These are phyloP conservation scores for Apodemia zela DNA, from an alignment of 2,888 invertebrate genomes.

Conservation along the genomic window DNA sequence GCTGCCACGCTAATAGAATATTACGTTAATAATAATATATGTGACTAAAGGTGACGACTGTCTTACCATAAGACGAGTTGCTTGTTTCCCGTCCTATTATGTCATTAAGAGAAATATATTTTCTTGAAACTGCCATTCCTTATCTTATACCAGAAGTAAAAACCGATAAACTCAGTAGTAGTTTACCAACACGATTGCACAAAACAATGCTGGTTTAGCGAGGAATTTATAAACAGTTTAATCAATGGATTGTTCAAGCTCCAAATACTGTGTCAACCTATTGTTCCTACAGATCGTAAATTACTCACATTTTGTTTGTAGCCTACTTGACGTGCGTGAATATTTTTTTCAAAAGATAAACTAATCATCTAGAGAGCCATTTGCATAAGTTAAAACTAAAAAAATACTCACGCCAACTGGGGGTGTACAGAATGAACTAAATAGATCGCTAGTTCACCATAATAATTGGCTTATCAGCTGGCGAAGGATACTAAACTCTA, in stretches of 20 bases:
- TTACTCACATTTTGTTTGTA: conserved; percentile 24
- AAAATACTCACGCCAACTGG: neutral
- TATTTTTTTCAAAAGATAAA: neutral
- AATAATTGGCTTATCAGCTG: no score
- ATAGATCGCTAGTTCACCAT: no score
- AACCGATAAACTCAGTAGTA: neutral
- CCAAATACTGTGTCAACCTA: conserved; percentile 48
- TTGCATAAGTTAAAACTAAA: conserved; percentile 14
- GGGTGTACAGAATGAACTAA: no score
- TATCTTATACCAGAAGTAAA: neutral
- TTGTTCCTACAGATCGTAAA: conserved; percentile 45
- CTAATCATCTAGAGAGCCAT: neutral
- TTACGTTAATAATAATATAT: no score
- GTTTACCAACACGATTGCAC: conserved; percentile 30
- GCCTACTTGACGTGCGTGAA: conserved; percentile 24
- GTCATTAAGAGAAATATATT: no score
- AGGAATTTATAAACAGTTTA: conserved; percentile 70
- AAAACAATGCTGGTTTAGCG: conserved; percentile 39
- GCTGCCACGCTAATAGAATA: no score
- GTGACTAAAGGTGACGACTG: no score
- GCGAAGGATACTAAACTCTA: no score
- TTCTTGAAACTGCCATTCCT: neutral
- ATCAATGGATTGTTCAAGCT: conserved; percentile 67
- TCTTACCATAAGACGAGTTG: no score
- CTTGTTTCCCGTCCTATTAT: no score